Evolutionary conservation across 2,888 invertebrate species (phyloP).

Genomic region (Diadegma fenestrale): DNA sequence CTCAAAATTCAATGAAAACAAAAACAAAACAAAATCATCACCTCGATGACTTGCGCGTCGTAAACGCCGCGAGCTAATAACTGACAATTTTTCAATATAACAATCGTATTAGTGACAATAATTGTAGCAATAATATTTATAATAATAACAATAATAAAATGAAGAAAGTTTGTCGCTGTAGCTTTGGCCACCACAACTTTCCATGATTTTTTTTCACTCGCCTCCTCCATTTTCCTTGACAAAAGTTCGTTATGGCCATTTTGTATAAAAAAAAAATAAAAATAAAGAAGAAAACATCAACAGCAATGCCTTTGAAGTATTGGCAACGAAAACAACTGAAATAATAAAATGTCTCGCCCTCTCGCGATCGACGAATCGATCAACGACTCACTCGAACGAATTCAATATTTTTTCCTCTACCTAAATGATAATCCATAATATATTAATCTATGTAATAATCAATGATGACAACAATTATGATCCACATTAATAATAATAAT

Average conservation of each 20-base stretch:
- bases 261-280: conserved; percentile 6
- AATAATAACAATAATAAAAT: conserved; percentile 24
- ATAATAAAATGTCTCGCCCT: conserved; percentile 26
- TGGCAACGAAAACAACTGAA: background rate
- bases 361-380: conserved; percentile 55
- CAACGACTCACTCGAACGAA: conserved; percentile 56
- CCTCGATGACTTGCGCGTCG: conserved; percentile 52
- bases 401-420: conserved; percentile 63
- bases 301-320: background rate
- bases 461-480: conserved; percentile 50
- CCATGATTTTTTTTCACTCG: background rate
- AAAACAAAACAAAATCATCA: conserved; percentile 20
- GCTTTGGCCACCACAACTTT: background rate
- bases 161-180: background rate
- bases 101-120: conserved; percentile 40
- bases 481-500: conserved; percentile 52
- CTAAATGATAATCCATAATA: conserved; percentile 65
- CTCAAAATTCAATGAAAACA: conserved; percentile 52
- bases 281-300: background rate
- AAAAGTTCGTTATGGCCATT: conserved; percentile 21
- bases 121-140: conserved; percentile 20
- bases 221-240: conserved; percentile 22
- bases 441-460: conserved; percentile 61
- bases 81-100: conserved; percentile 45
- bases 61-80: conserved; percentile 46